phyloP scores from a whole-genome alignment of 2,797 vertebrate species.

The Galago senegalensis region DNA sequence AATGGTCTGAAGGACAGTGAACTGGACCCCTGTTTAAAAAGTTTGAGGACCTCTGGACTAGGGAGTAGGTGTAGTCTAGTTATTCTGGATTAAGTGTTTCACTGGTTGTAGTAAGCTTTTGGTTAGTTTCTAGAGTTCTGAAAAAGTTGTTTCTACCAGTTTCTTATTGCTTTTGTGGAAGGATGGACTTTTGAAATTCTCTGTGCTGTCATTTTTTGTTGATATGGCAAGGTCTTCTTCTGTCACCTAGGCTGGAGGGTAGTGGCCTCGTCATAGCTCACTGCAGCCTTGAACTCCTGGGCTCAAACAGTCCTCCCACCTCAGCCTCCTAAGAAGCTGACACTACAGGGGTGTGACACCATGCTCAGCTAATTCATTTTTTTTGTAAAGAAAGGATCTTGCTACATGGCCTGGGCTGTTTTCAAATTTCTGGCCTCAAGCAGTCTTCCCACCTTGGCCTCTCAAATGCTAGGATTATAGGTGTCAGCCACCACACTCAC shows the following conservation, averaged over 20 bases:
- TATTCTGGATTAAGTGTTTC: constrained; percentile 29
- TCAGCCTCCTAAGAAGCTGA: neutral
- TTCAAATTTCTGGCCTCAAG: neutral
- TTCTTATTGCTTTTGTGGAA: constrained; percentile 26
- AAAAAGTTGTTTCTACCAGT: neutral
- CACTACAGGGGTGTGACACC: neutral
- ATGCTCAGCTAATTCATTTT: neutral
- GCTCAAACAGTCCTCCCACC: neutral
- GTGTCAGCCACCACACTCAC: neutral
- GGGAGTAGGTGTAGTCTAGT: neutral
- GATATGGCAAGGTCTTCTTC: neutral
- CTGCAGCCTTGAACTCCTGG: too few species aligned
- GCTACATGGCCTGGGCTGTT: neutral
- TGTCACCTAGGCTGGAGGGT: neutral
- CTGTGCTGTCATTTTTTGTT: neutral
- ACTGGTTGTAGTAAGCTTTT: neutral
- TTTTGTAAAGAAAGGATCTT: neutral
- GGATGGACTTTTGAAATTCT: neutral
- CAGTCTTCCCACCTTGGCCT: neutral
- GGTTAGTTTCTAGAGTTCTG: constrained; percentile 33
- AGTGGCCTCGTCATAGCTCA: neutral
- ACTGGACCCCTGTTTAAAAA: too few species aligned
- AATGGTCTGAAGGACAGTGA: too few species aligned
- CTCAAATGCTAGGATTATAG: neutral
- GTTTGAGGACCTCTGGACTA: neutral